Conservation (phyloP, 2,888 invertebrate species). For the Tortrix viridana region DNA sequence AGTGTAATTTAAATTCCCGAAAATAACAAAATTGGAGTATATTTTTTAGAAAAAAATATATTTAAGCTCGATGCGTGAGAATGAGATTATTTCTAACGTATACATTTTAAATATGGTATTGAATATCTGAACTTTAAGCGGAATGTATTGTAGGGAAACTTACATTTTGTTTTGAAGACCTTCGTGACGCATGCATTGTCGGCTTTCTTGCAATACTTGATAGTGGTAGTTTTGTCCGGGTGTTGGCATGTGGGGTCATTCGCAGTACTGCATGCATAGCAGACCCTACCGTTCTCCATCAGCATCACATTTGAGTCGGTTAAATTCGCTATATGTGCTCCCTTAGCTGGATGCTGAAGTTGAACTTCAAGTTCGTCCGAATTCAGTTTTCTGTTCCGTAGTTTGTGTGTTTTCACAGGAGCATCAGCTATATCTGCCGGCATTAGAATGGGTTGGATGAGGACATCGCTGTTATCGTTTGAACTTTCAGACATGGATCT, state of each 20-base stretch:
- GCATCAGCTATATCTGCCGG: neutral
- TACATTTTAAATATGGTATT: no score
- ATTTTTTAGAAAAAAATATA: no score
- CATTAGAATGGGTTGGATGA: neutral
- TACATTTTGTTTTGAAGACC: slow-evolving; percentile 57
- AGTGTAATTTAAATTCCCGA: no score
- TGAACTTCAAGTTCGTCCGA: slow-evolving; percentile 1
- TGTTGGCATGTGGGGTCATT: slow-evolving; percentile 61
- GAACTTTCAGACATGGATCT: neutral
- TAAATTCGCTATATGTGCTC: slow-evolving; percentile 48
- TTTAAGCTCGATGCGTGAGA: no score
- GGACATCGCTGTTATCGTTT: neutral
- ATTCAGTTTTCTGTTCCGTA: slow-evolving; percentile 3
- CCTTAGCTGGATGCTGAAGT: slow-evolving; percentile 49
- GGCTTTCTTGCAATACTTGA: slow-evolving; percentile 66
- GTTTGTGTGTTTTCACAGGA: neutral
- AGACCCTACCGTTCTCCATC: slow-evolving; percentile 55
- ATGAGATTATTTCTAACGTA: no score
- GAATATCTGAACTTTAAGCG: no score
- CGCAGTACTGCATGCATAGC: slow-evolving; percentile 68
- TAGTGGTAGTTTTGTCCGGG: slow-evolving; percentile 62
- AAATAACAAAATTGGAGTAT: no score
- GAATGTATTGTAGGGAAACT: slow-evolving; percentile 35
- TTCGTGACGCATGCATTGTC: slow-evolving; percentile 64
- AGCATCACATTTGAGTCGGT: slow-evolving; percentile 47